These are phyloP conservation scores for Nasonia oneida DNA, from an alignment of 2,888 invertebrate species.

Conservation along the genomic window DNA sequence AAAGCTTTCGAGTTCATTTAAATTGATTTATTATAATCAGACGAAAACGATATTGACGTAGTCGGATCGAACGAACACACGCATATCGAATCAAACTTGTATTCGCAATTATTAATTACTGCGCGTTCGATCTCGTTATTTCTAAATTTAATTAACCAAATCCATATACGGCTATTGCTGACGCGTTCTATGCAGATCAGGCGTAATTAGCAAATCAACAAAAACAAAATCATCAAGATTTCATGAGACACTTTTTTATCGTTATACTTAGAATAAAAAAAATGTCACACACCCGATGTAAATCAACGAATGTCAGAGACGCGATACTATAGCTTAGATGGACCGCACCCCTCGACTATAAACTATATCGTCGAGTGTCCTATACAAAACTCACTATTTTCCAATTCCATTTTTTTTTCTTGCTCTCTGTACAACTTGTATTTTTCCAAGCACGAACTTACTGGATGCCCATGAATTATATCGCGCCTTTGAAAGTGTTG, in stretches of 20 bases:
- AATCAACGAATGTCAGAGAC: neutral
- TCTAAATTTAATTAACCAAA: too few relatives aligned
- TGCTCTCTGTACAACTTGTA: neutral
- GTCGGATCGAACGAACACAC: too few relatives aligned
- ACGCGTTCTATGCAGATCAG: neutral
- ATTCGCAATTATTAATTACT: too few relatives aligned
- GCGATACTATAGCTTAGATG: neutral
- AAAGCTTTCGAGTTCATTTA: too few relatives aligned
- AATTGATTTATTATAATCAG: too few relatives aligned
- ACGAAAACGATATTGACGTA: too few relatives aligned
- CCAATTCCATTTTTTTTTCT: neutral
- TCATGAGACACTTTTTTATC: neutral
- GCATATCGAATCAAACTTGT: too few relatives aligned
- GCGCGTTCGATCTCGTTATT: too few relatives aligned
- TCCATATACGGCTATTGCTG: too few relatives aligned
- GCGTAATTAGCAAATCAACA: neutral
- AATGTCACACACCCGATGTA: neutral
- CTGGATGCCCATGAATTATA: neutral
- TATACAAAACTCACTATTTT: neutral
- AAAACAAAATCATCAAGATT: neutral
- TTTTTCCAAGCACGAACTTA: neutral
- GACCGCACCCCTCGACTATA: neutral
- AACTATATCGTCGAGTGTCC: neutral
- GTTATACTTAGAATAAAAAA: neutral
- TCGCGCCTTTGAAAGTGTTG: neutral